Conservation (phyloP, 2,797 vertebrate genomes). For the Pempheris klunzingeri region DNA sequence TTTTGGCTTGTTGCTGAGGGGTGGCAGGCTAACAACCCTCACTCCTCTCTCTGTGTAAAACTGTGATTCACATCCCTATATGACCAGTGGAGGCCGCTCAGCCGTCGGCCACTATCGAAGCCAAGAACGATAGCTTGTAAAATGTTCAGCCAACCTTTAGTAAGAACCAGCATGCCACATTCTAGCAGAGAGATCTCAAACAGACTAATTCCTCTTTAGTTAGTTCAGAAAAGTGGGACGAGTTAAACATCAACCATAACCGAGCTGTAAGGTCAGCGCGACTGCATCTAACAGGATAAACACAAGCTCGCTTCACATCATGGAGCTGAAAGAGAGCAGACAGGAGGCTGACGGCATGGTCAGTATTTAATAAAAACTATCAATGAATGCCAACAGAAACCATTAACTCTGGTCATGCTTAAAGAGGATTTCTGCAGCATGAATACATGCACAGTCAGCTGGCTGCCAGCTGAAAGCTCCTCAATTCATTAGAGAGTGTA, state of each 20-base stretch:
- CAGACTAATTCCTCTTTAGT: background rate
- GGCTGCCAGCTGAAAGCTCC: constrained; percentile 42
- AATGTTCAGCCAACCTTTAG: no score
- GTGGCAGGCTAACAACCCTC: no score
- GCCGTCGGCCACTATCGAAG: no score
- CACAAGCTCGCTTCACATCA: background rate
- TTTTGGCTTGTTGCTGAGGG: no score
- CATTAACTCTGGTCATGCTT: constrained; percentile 38
- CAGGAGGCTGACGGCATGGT: background rate
- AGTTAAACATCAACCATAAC: background rate
- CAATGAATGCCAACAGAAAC: constrained; percentile 18
- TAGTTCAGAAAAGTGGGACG: no score
- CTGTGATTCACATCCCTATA: no score
- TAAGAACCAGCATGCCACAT: background rate
- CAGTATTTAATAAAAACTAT: background rate
- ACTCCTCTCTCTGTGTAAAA: no score
- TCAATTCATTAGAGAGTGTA: constrained; percentile 59
- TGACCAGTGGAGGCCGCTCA: no score
- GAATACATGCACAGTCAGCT: constrained; percentile 30
- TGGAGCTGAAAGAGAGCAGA: background rate
- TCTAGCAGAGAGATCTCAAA: background rate
- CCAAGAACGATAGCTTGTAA: no score
- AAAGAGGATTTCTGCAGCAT: constrained; percentile 39
- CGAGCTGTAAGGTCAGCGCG: background rate
- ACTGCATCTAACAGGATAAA: background rate